Base-by-base conservation (phyloP, 2,888 invertebrate genomes). In the Lamellibrachia satsuma region DNA sequence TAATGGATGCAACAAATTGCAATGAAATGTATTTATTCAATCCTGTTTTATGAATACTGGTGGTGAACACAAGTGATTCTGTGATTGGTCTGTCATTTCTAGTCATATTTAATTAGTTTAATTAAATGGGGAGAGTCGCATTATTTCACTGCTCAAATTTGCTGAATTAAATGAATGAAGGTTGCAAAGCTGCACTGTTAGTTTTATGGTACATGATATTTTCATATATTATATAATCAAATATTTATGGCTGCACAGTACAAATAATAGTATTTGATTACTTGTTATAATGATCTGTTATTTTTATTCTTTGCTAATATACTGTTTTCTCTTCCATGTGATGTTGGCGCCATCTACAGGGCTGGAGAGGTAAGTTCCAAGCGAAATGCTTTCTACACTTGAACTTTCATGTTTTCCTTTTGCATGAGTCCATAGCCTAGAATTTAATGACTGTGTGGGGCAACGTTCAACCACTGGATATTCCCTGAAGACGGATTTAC, bases 271-370 rank as follows among this genome's bases (percentile, higher is more conserved):
- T 57, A 57, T 57, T 57, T 57, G 57, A 8, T 11, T 11, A 7
- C 57, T 11, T 57, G 57, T 57, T 57, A 39, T 39, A 39, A 39
- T 39, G 39, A 39, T 39, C 22, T 22, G 22, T 75, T 75, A 75
- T 3, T 15, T 22, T 75, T 22, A 4, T 75, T 22, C 6, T 75
- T 75, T 75, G 75, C 75, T 75, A 75, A 75, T 75, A 75, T 15
- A 75, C n/a, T 22, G n/a, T 75, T 75, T 39, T 75, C 75, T 75
- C 75, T 75, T 75, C n/a, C 75, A 75, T 75, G 75, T 75, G 75
- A 15, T 75, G 75, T n/a, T 75, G 22, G 11, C 75, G 22, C 75
- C 3, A 11, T 6, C 15, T 75, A 22, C 75, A 75, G 75, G 75
- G 75, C 75, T 75, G 75, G 75, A 75, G 75, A 75, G 11, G 75